These are phyloP conservation scores for Cinclus mexicanus DNA, from an alignment of 2,113 vertebrate species.

Conservation along the genomic window DNA sequence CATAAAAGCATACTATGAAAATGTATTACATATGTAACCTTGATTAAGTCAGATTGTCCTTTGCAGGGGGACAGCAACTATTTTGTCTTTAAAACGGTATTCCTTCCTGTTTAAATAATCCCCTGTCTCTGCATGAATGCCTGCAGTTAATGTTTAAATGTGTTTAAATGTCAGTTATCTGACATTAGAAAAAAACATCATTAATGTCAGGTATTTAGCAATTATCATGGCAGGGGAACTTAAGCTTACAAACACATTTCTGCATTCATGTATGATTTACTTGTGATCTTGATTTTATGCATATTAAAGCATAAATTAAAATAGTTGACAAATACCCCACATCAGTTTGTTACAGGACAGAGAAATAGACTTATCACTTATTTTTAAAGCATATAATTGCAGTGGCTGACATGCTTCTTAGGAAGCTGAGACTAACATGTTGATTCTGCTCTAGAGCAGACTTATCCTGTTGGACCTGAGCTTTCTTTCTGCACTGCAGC, in stretches of 20 bases:
- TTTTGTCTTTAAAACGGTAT: slow-evolving; percentile 46
- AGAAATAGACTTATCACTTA: not conserved
- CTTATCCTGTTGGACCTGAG: not conserved
- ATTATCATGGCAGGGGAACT: slow-evolving; percentile 67
- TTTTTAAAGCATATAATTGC: not conserved
- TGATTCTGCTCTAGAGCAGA: not conserved
- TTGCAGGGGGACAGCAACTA: not conserved
- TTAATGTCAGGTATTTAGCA: slow-evolving; percentile 73
- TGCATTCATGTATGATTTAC: slow-evolving; percentile 48
- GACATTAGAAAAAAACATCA: slow-evolving; percentile 67
- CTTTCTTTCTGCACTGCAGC: not conserved
- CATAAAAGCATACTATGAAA: not conserved
- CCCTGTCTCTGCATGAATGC: slow-evolving; percentile 48
- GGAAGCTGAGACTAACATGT: not conserved
- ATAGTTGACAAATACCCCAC: slow-evolving; percentile 28
- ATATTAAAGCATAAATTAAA: slow-evolving; percentile 10
- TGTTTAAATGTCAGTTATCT: slow-evolving; percentile 69
- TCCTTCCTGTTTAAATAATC: slow-evolving; percentile 54
- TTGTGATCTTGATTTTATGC: not conserved
- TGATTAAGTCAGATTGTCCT: not conserved
- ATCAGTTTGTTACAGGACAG: not conserved
- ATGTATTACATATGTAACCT: not conserved
- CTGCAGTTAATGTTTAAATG: slow-evolving; percentile 56
- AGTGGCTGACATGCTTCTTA: not conserved
- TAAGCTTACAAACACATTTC: slow-evolving; percentile 60